Evolutionary conservation across 2,797 vertebrate species (phyloP), one percentile per base, ranked within the genome.

Genomic region (Cichlasoma orientale): DNA sequence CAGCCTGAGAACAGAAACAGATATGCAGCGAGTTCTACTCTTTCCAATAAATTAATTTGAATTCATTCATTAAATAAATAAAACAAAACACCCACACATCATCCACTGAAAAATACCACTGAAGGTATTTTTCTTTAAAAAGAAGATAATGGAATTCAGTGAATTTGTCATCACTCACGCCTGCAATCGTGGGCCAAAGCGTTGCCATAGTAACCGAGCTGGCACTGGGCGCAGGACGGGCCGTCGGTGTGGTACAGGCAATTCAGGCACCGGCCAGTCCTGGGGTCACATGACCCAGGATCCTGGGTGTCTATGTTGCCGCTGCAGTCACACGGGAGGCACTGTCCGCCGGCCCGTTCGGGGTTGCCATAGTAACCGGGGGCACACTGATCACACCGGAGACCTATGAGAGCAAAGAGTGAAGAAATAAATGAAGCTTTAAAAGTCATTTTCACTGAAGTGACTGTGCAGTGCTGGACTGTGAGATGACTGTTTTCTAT

Each of bases 211-310:
- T 97, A 97, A 79, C 97, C 96, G 0, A 81, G 83, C 80, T 94
- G 94, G 75, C 97, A 98, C 57, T 91, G 90, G 4, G 88, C 89
- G 9, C 96, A 98, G 87, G 76, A 89, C 1, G 90, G 86, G 1
- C 97, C 97, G 0, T 95, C 87, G 0, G 97, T 98, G 92, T 97
- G 86, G 90, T 97, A 94, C 52, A 97, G 93, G 76, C 96, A 98
- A 85, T 85, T 94, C 29, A 97, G 94, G 86, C 97, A 98, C 12
- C 86, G 90, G 31, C 97, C 97, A 0, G 93, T 96, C 29, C 18
- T 92, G 1, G 95, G 92, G 87, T 98, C 95, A 18, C 97, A 99
- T 50, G 97, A 95, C 25, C 84, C 93, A 0, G 96, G 95, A 84
- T 98, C 96, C 1, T 91, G 90, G 74, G 94, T 11, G 0, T 96